These are phyloP conservation scores for Aromia moschata DNA, from an alignment of 2,888 invertebrate genomes.

Conservation along the genomic window DNA sequence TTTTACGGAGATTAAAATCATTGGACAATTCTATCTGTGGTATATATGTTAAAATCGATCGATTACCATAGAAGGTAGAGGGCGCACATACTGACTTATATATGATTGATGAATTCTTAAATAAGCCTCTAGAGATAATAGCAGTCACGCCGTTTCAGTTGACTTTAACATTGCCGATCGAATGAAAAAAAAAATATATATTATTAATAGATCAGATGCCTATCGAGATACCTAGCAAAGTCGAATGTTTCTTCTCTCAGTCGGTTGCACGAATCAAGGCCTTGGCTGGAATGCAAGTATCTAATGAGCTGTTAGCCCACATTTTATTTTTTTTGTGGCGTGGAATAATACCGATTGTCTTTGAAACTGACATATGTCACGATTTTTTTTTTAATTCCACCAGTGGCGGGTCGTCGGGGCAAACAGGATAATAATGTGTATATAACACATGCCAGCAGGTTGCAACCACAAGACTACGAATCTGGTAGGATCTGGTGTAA, in stretches of 20 bases:
- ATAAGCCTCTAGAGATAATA: not conserved
- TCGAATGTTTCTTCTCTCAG: not conserved
- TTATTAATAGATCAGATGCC: not conserved
- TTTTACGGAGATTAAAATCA: slow-evolving; percentile 33
- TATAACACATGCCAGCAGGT: too few species aligned
- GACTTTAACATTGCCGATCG: not conserved
- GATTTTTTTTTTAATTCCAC: too few species aligned
- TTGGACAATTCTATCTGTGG: slow-evolving; percentile 18
- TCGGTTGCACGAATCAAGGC: not conserved
- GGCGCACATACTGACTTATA: not conserved
- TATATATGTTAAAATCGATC: slow-evolving; percentile 2
- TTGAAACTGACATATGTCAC: not conserved
- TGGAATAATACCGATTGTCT: not conserved
- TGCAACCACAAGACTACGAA: too few species aligned
- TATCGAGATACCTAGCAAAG: not conserved
- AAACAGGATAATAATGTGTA: too few species aligned
- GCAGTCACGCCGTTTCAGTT: not conserved
- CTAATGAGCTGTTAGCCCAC: not conserved
- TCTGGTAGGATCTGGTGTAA: too few species aligned
- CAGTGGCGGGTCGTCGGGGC: too few species aligned
- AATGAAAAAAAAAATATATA: not conserved
- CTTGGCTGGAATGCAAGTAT: not conserved
- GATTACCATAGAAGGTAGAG: not conserved
- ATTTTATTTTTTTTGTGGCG: not conserved
- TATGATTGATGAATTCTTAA: slow-evolving; percentile 13